A percentile compares a stretch with the other conserved stretches of the same genome.
Evolutionary conservation across 2,888 invertebrate species (phyloP).

Genomic region (Smittia sp.): DNA sequence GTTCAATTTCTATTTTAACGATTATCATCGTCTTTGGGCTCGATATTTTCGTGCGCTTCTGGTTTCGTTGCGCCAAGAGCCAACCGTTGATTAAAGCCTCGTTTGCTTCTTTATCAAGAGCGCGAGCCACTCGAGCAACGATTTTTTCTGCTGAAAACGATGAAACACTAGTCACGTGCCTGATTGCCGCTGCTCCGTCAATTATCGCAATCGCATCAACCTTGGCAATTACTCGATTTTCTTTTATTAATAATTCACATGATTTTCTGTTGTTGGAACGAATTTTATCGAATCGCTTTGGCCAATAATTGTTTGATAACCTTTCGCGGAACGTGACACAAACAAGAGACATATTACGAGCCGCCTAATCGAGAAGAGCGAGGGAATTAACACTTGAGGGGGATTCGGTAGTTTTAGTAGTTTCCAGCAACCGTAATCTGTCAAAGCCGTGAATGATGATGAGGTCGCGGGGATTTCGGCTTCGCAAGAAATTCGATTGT

Average conservation of each 20-base stretch:
- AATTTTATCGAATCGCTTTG: background rate
- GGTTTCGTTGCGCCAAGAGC: background rate
- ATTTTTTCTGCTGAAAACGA: background rate
- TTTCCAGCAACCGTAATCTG: too few relatives aligned
- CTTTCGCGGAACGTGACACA: background rate
- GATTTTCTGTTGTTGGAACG: background rate
- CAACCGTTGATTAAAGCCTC: background rate
- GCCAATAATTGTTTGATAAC: background rate
- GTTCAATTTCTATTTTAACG: constrained; percentile 26
- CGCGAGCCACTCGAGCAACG: background rate
- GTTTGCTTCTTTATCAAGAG: background rate
- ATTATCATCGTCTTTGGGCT: background rate
- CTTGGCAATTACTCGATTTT: background rate
- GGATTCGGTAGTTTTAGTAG: too few relatives aligned
- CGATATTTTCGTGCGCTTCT: background rate
- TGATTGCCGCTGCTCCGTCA: background rate
- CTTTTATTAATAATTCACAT: constrained; percentile 20
- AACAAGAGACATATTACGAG: background rate
- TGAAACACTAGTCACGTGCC: constrained; percentile 27
- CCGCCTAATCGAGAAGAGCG: background rate
- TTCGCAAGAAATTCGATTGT: background rate
- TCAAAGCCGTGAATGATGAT: too few relatives aligned
- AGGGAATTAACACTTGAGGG: background rate
- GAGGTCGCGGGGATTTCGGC: background rate
- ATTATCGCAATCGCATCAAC: constrained; percentile 18